Evolutionary conservation across 1,140 invertebrate species (phyloP).

Genomic region (Dryas iulia): DNA sequence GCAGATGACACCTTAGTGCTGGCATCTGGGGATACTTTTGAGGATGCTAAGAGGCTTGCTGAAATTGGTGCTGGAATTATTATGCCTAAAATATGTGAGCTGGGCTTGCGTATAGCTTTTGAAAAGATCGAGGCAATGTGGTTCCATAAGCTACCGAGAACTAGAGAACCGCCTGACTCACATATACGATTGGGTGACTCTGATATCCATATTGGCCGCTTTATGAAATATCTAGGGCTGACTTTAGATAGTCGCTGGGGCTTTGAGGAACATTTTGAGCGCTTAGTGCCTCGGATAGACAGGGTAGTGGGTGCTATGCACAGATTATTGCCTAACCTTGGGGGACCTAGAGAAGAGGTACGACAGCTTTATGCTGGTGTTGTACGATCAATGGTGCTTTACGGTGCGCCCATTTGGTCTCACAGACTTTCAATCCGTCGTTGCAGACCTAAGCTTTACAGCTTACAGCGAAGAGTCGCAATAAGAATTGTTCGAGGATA

Average conservation of each 20-base stretch:
- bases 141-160: background rate
- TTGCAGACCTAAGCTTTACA: no score
- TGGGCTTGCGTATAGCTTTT: background rate
- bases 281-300: background rate
- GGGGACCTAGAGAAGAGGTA: background rate
- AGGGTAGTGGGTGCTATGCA: slow-evolving; percentile 10
- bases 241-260: background rate
- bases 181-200: background rate
- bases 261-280: slow-evolving; percentile 5
- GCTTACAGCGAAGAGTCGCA: background rate
- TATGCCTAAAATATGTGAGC: background rate
- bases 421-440: background rate
- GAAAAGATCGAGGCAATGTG: slow-evolving; percentile 5
- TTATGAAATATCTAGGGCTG: slow-evolving; percentile 16
- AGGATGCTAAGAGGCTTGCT: background rate
- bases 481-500: background rate
- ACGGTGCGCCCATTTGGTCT: slow-evolving; percentile 11
- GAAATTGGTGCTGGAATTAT: background rate
- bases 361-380: slow-evolving; percentile 8
- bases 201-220: background rate
- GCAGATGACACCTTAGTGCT: slow-evolving; percentile 14
- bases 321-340: slow-evolving; percentile 8
- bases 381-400: slow-evolving; percentile 4
- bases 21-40: background rate
- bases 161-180: background rate